Conservation (phyloP, 2,888 invertebrate species). For the Lampropteryx suffumata region DNA sequence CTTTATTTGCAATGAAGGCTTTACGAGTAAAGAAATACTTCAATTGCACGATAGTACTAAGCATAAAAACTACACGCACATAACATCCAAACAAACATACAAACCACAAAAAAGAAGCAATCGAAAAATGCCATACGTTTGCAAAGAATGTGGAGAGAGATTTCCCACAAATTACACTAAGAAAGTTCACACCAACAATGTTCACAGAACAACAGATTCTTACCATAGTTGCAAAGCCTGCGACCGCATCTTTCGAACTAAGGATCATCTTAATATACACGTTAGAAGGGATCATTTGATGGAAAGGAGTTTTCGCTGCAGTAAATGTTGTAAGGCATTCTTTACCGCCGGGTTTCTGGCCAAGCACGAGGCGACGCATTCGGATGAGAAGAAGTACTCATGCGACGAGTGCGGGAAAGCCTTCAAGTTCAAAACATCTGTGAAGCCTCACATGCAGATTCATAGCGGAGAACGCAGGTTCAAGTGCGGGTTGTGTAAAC, state of each 20-base stretch:
- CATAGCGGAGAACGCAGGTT: conserved; percentile 35
- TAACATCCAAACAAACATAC: no score
- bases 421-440: conserved; percentile 26
- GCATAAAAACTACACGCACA: no score
- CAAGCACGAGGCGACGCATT: conserved; percentile 47
- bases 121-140: neutral
- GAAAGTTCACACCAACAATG: conserved; percentile 42
- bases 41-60: neutral
- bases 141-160: conserved; percentile 45
- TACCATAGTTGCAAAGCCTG: conserved; percentile 52
- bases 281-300: conserved; percentile 48
- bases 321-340: conserved; percentile 49
- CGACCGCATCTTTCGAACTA: conserved; percentile 44
- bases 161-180: conserved; percentile 45
- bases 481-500: conserved; percentile 35
- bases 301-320: conserved; percentile 48
- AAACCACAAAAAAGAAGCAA: neutral
- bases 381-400: conserved; percentile 40
- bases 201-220: conserved; percentile 43
- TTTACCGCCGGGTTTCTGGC: conserved; percentile 36
- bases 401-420: conserved; percentile 53
- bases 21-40: conserved; percentile 12
- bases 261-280: conserved; percentile 41
- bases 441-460: conserved; percentile 39
- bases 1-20: conserved; percentile 41